Evolutionary conservation across 2,113 vertebrate genomes (phyloP).

Genomic region (Crotalus tigris): DNA sequence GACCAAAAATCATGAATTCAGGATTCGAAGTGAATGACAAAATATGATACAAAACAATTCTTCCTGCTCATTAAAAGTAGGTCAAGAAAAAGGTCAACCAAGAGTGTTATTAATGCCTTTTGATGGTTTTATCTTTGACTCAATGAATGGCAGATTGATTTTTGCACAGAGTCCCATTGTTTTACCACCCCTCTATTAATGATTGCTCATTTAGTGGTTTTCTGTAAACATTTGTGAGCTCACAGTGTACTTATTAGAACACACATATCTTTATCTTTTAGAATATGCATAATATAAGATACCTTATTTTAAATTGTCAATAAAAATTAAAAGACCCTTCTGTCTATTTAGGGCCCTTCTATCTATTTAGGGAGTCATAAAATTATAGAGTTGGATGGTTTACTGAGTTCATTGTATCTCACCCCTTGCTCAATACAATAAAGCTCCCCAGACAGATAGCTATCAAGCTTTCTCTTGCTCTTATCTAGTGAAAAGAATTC

Average conservation of each 20-base stretch:
- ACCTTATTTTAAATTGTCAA: neutral
- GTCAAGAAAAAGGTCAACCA: neutral
- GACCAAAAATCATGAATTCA: neutral
- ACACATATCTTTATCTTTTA: neutral
- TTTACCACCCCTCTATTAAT: neutral
- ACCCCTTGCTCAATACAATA: no score
- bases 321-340: neutral
- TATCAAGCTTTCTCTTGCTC: no score
- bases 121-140: neutral
- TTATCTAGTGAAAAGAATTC: no score
- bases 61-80: neutral
- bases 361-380: no score
- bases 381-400: no score
- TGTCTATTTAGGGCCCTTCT: no score
- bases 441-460: no score
- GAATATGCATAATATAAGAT: neutral
- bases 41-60: neutral
- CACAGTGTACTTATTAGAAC: neutral
- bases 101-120: neutral
- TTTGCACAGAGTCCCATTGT: no score
- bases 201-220: no score
- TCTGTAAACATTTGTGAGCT: neutral
- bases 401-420: no score
- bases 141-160: neutral
- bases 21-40: neutral